A percentile compares a stretch with the other conserved stretches of the same genome.
These are phyloP conservation scores for Odontothrips loti DNA, from an alignment of 2,888 invertebrate species.

Conservation along the genomic window DNA sequence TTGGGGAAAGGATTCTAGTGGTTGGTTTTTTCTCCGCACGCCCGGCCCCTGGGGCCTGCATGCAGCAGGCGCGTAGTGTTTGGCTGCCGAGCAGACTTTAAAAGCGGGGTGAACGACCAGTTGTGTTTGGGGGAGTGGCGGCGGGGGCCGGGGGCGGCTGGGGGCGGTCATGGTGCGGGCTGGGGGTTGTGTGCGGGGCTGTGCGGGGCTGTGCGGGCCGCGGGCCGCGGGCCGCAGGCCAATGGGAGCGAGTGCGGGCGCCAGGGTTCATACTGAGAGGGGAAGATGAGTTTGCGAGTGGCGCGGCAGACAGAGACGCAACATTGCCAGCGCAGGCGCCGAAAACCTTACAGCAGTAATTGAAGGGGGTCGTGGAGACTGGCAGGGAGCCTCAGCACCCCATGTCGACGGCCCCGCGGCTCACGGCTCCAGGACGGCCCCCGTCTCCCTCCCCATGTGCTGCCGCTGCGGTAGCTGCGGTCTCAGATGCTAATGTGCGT, in stretches of 20 bases:
- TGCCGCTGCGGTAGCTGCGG: neutral
- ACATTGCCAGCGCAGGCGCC: too few species aligned
- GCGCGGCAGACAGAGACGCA: too few species aligned
- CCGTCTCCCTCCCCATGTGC: neutral
- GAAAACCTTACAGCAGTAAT: too few species aligned
- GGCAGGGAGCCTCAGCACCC: too few species aligned
- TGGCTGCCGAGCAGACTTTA: neutral
- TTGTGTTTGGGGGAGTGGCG: neutral
- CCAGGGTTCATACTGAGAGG: too few species aligned
- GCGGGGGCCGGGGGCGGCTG: neutral
- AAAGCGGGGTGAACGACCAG: neutral
- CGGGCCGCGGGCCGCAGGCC: too few species aligned
- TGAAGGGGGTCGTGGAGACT: too few species aligned
- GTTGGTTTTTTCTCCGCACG: neutral
- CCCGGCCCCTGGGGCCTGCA: neutral
- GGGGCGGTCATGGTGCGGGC: neutral
- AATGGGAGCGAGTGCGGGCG: too few species aligned
- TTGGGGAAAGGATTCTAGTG: neutral
- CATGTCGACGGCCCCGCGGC: too few species aligned
- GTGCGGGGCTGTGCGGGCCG: too few species aligned
- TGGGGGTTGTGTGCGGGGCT: too few species aligned
- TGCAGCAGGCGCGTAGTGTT: neutral
- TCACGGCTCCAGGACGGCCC: neutral
- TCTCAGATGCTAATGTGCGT: slow-evolving; percentile 3
- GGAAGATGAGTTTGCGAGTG: too few species aligned